Percentiles rank a stretch among this genome's conserved stretches.
Evolutionary conservation across 2,113 vertebrate genomes (phyloP).

Genomic region (Odontophorus gujanensis): DNA sequence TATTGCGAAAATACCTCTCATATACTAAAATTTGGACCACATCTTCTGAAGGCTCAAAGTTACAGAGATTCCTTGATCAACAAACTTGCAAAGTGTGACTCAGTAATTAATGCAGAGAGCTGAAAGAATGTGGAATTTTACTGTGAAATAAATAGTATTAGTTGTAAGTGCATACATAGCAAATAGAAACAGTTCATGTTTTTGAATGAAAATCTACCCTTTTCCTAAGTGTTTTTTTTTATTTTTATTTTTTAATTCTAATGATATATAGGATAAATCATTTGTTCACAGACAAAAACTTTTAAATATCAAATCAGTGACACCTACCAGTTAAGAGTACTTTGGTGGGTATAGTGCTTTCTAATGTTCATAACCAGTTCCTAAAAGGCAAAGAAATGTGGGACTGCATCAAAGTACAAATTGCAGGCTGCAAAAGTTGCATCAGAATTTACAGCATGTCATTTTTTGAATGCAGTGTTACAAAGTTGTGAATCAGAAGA

Average conservation of each 20-base stretch:
- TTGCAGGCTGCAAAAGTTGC: neutral
- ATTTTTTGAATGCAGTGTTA: neutral
- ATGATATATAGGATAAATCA: neutral
- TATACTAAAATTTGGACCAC: neutral
- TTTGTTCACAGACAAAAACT: neutral
- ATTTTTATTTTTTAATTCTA: neutral
- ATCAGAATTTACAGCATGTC: neutral
- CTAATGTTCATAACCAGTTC: neutral
- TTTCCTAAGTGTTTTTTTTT: neutral
- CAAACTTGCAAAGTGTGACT: neutral
- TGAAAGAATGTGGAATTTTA: neutral
- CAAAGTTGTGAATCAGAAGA: neutral
- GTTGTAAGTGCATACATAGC: neutral
- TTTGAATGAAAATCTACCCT: neutral
- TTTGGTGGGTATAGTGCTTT: neutral
- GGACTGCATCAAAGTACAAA: neutral
- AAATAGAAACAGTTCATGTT: neutral
- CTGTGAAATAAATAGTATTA: neutral
- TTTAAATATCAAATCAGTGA: neutral
- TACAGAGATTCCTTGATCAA: neutral
- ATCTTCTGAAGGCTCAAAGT: neutral
- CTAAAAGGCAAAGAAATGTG: neutral
- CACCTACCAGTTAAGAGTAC: neutral
- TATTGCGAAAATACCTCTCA: neutral
- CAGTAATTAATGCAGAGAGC: neutral